Evolutionary conservation across 2,113 vertebrate species (phyloP).

Genomic region (Apaloderma vittatum): DNA sequence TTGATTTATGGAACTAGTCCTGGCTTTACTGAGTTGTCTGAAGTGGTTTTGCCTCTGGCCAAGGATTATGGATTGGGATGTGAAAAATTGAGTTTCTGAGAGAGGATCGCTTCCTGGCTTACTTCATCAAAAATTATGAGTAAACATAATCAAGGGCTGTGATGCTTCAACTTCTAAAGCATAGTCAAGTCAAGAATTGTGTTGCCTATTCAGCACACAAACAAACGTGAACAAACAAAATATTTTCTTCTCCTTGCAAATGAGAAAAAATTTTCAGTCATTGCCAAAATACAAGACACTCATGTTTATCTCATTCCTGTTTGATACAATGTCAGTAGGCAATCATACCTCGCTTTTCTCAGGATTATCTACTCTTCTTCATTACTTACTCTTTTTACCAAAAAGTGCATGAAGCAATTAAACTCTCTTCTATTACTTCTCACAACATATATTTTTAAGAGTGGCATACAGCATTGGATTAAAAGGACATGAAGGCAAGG

Average conservation of each 20-base stretch:
- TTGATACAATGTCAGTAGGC: neutral
- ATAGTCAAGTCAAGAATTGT: neutral
- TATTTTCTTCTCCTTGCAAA: neutral
- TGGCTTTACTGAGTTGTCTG: neutral
- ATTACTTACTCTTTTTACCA: neutral
- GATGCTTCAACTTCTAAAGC: neutral
- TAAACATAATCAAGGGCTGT: slow-evolving; percentile 25
- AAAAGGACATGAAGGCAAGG: neutral
- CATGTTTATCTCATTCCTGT: neutral
- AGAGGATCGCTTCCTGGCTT: neutral
- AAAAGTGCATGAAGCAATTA: neutral
- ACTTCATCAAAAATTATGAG: neutral
- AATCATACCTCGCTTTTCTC: neutral
- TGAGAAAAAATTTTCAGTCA: neutral
- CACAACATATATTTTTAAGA: neutral
- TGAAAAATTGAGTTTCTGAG: neutral
- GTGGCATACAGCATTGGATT: neutral
- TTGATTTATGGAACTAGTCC: neutral
- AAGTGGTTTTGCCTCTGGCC: slow-evolving; percentile 37
- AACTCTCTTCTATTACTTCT: neutral
- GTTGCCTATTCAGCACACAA: neutral
- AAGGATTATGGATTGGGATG: neutral
- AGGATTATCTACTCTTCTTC: neutral
- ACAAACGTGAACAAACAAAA: neutral
- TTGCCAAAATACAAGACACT: neutral